A percentile compares a stretch with the other conserved stretches of the same genome.
Evolutionary conservation across 2,888 invertebrate genomes (phyloP).

Genomic region (Cephus spinipes): DNA sequence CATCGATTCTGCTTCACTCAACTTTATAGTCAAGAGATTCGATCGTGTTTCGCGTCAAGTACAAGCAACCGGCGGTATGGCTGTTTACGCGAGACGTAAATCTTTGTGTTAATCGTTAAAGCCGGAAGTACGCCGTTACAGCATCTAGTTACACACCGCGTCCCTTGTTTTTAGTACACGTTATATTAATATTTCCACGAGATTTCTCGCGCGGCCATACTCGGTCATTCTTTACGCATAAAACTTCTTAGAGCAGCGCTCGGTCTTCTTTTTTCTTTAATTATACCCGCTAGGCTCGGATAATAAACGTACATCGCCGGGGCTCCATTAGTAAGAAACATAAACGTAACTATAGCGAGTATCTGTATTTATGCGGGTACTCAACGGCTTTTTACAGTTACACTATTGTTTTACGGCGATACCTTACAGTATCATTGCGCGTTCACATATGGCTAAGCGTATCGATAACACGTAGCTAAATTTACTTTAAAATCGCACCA

Average conservation of each 20-base stretch:
- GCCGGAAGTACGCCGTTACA: neutral
- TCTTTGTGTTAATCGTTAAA: neutral
- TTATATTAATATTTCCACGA: neutral
- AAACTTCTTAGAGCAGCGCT: neutral
- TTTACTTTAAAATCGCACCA: neutral
- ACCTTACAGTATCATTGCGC: neutral
- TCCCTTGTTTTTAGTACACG: neutral
- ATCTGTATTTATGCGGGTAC: constrained; percentile 2
- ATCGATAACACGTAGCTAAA: neutral
- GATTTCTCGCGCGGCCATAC: neutral
- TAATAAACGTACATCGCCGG: neutral
- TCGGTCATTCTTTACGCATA: neutral
- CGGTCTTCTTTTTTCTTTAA: neutral
- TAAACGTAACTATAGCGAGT: neutral
- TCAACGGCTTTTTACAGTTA: neutral
- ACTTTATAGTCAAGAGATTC: no score
- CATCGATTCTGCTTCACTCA: no score
- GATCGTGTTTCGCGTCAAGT: no score
- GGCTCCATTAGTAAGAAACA: neutral
- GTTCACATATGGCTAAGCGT: neutral
- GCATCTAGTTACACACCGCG: neutral
- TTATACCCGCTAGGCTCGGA: neutral
- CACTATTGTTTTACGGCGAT: neutral
- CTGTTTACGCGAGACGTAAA: neutral
- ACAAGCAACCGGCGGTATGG: neutral